These are phyloP conservation scores for Orchesella cincta DNA, from an alignment of 1,140 invertebrate genomes.

Conservation along the genomic window DNA sequence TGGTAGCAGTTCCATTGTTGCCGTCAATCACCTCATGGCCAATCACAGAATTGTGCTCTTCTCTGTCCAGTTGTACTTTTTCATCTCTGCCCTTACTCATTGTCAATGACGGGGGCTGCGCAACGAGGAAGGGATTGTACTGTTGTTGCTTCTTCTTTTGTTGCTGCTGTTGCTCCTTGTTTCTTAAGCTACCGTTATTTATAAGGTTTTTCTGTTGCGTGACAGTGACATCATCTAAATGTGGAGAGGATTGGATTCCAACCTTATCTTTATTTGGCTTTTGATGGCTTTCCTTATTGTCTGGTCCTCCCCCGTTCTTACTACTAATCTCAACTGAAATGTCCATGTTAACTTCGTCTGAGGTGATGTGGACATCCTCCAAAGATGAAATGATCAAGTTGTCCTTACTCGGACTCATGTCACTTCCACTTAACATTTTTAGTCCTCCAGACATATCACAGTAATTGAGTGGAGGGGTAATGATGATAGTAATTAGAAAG, in stretches of 20 bases:
- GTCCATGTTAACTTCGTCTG: slow-evolving; percentile 27
- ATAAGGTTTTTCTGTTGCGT: slow-evolving; percentile 10
- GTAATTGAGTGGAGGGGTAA: too few species aligned
- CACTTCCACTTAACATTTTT: slow-evolving; percentile 27
- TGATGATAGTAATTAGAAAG: not conserved
- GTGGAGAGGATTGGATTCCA: not conserved
- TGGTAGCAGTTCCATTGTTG: not conserved
- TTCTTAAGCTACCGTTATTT: not conserved
- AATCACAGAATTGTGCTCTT: not conserved
- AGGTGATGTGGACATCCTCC: slow-evolving; percentile 23
- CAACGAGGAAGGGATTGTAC: not conserved
- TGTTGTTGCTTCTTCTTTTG: slow-evolving; percentile 20
- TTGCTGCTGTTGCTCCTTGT: slow-evolving; percentile 7
- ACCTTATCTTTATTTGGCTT: not conserved
- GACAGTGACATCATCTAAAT: not conserved
- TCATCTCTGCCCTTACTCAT: not conserved
- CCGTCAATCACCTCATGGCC: slow-evolving; percentile 1
- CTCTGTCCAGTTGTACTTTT: slow-evolving; percentile 10
- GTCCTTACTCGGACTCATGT: slow-evolving; percentile 26
- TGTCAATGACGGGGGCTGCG: not conserved
- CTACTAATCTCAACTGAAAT: slow-evolving; percentile 18
- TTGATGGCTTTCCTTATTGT: slow-evolving; percentile 6
- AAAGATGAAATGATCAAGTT: slow-evolving; percentile 28
- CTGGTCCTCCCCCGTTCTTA: not conserved
- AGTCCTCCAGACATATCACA: slow-evolving; percentile 34